These are phyloP conservation scores for Ostrea edulis DNA, from an alignment of 1,140 invertebrate species.

Conservation along the genomic window DNA sequence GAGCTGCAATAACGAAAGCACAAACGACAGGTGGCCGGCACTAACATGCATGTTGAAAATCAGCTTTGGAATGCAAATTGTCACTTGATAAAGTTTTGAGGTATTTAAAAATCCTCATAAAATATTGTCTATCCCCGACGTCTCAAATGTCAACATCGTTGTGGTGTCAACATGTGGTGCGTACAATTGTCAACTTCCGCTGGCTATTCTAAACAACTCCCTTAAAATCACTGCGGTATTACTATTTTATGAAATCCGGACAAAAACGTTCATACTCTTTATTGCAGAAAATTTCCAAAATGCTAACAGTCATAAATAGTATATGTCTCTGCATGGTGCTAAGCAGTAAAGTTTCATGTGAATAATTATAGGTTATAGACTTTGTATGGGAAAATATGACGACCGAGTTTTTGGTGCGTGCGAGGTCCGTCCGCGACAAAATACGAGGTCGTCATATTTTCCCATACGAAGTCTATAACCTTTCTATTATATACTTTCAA, in stretches of 20 bases:
- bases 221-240: background rate
- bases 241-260: background rate
- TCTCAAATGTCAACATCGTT: slow-evolving; percentile 1
- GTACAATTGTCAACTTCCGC: slow-evolving; percentile 32
- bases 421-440: too few species aligned
- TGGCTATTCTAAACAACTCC: background rate
- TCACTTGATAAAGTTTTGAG: background rate
- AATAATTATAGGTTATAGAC: too few species aligned
- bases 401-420: too few species aligned
- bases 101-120: background rate
- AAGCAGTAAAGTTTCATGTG: too few species aligned
- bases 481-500: too few species aligned
- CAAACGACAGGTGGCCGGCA: background rate
- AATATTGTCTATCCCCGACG: slow-evolving; percentile 18
- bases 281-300: too few species aligned
- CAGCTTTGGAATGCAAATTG: background rate
- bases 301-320: too few species aligned
- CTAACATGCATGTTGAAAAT: background rate
- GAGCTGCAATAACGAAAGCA: slow-evolving; percentile 12
- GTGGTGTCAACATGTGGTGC: slow-evolving; percentile 28
- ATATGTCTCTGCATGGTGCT: too few species aligned
- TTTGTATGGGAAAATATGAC: too few species aligned
- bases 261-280: background rate
- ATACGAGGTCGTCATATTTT: too few species aligned
- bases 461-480: too few species aligned